Base-by-base conservation (phyloP, 2,797 vertebrate genomes). In the Acrossocheilus wenchowensis region DNA sequence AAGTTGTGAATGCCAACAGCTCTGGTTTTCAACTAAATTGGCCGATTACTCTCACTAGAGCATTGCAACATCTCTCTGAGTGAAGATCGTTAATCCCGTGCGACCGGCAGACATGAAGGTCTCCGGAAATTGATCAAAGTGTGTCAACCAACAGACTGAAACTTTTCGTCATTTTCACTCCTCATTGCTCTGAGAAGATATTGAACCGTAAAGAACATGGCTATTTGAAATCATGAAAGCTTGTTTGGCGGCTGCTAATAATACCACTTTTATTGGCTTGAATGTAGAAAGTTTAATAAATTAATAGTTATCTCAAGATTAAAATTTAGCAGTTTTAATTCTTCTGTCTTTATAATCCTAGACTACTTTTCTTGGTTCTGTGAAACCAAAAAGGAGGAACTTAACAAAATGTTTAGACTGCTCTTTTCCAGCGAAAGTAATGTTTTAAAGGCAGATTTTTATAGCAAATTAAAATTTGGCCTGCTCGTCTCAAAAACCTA, bases 21-120 rank as follows among this genome's bases (percentile, higher is more conserved):
- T 93, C 91, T 93, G 92, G 90, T 91, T 93, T 92, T 91, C 90
- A 86, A 57, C 90, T 89, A 92, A 92, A 93, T 93, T 93, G 93
- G 87, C 88, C 43, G 80, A 89, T 90, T 88, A 78, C 68, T 83
- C 80, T 90, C 83, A 36, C 87, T 87, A 45, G 71, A 87, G 87
- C 72, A 72, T 84, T 86, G 81, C 50, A 87, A 75, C 83, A 79
- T 92, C 86, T 84, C 71, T 84, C 90, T 74, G 39, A 52, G 75
- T 30, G 34, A 86, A 72, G 34, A 90, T 93, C 81, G 77, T 94
- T 93, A 91, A 83, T 82, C 88, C 87, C 91, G 87, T 86, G 88
- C 82, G 77, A 92, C 87, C 90, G 34, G 79, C 75, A 60, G 78
- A 81, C 60, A 80, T 87, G 69, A 85, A 68, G 62, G 66, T 82